Evolutionary conservation across 2,888 invertebrate genomes (phyloP).

Genomic region (Lasioglossum zephyrum): DNA sequence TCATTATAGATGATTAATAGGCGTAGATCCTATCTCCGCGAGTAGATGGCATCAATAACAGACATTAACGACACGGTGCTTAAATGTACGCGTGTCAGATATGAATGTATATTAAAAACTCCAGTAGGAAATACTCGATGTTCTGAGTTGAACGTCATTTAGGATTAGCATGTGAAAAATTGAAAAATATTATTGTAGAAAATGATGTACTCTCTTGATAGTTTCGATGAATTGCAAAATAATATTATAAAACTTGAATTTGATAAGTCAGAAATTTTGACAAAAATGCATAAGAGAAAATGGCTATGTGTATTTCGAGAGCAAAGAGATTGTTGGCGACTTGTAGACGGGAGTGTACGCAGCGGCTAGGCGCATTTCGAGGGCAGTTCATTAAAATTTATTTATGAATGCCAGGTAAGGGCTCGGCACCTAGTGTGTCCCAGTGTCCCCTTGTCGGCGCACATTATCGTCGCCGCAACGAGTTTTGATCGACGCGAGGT

Average conservation of each 20-base stretch:
- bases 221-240: neutral
- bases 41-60: neutral
- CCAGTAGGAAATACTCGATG: neutral
- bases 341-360: slow-evolving; percentile 7
- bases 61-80: neutral
- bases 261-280: neutral
- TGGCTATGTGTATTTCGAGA: neutral
- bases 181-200: neutral
- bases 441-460: slow-evolving; percentile 51
- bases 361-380: slow-evolving; percentile 60
- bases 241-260: neutral
- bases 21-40: neutral
- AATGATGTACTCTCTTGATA: no score
- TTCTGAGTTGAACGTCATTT: neutral
- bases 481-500: slow-evolving; percentile 72
- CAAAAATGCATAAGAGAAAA: neutral
- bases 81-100: neutral
- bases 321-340: neutral
- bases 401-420: slow-evolving; percentile 81
- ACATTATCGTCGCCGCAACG: slow-evolving; percentile 60
- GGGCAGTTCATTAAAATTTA: slow-evolving; percentile 80
- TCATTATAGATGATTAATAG: neutral
- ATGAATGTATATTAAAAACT: neutral
- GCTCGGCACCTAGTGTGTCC: slow-evolving; percentile 75
- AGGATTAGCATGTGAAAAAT: neutral